Evolutionary conservation across 2,797 vertebrate species (phyloP), one percentile per base, ranked within the genome.

Genomic region (Centropyge bicolor): DNA sequence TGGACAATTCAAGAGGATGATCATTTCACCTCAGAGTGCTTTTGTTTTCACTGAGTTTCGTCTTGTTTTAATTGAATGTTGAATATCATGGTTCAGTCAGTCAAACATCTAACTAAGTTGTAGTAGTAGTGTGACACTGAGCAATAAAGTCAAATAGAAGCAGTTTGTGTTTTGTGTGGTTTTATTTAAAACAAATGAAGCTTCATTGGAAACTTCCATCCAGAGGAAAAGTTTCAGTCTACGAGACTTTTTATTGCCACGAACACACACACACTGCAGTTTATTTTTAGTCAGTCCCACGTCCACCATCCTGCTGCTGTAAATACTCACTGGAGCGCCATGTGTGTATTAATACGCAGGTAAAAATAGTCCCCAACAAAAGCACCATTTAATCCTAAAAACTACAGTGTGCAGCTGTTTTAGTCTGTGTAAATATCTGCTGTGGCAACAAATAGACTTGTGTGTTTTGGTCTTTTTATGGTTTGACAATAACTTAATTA

Each of bases 361-460:
- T n/a, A 12, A 16, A 78, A 60, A 60, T 66, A 66, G 20, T 38
- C 5, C 35, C n/a, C 27, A n/a, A 22, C 19, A 60, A 36, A 65
- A 19, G 9, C 35, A 6, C 1, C 27, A 4, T 49, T 48, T 16
- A 36, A 6, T 52, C 19, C 10, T 19, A 10, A 57, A 49, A 49
- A 7, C 41, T 7, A 22, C 31, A 10, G 17, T 51, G 43, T 2
- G 14, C 14, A 40, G 22, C 35, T 51, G n/a, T 9, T 41, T 36
- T 0, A 52, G 31, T n/a, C n/a, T n/a, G n/a, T n/a, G n/a, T n/a
- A n/a, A n/a, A n/a, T n/a, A n/a, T n/a, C n/a, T n/a, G n/a, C 16
- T 46, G 10, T 6, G n/a, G 2, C 13, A 60, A 31, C 31, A 49
- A 35, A 4, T 24, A 31, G 8, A 1, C 27, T 63, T 63, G 8